Evolutionary conservation across 1,140 invertebrate species (phyloP), one percentile per base, ranked within the genome.

Genomic region (Oncopeltus fasciatus): DNA sequence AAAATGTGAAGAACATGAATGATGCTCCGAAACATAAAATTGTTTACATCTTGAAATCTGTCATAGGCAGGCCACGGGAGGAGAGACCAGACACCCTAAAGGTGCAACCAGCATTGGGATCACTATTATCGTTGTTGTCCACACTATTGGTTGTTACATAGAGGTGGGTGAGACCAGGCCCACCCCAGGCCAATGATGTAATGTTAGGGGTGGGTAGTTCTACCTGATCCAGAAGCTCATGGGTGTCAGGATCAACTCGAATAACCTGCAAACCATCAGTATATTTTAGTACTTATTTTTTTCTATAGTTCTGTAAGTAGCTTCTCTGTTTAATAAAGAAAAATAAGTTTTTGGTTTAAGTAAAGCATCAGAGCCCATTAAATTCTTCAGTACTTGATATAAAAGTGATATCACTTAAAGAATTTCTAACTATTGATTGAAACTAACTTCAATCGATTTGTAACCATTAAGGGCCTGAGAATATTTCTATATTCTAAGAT

Each of bases 171-270:
- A 81, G 71, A 63, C 80, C 68, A 2, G 72, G 70, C 2, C 83
- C 83, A 8, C 82, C 83, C 67, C 81, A 85, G 33, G 77, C 75
- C 9, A 77, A 74, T 14, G 81, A 83, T 0, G 82, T 83, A 3
- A 77, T 73, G 63, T 72, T 70, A 57, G 67, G 67, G 0, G 71
- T 73, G 12, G 76, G 74, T 12, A 80, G 57, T 21, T 72, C 63
- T 21, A 80, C 64, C 11, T 33, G 64, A 1, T 67, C 59, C 0
- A 79, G 29, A 5, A 75, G 61, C 57, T 71, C 60, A 9, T 72
- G 71, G 14, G 31, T 8, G 12, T 60, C 62, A n/a, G 72, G 71
- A 65, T 77, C 71, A 57, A 77, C 66, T 21, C 57, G 28, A 59
- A 68, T 71, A 65, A 82, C 80, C 66, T 74, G 67, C 14, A 59